Base-by-base conservation (phyloP, 2,888 invertebrate genomes). In the Phalera bucephala region DNA sequence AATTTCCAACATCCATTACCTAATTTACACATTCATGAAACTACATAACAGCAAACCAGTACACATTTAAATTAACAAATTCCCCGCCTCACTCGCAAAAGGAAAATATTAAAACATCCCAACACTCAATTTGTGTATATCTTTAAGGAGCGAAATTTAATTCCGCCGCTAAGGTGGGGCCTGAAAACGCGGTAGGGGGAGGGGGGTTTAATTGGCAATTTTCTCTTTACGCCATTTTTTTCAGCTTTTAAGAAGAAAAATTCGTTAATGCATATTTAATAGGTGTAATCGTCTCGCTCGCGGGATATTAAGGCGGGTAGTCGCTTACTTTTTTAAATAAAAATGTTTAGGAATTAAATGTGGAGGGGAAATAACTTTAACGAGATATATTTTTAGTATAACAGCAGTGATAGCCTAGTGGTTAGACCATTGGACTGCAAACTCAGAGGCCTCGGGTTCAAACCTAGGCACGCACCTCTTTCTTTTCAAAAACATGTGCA, bases 221-320 rank as follows among this genome's bases (percentile, higher is more conserved):
- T 89, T 87, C 86, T 79, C 76, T 80, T 89, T 85, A 84, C 85
- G 82, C 82, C 85, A 74, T 84, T 87, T 86, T n/a, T 80, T 86
- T 80, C 78, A 80, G 85, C 85, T 86, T 87, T 84, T 87, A 83
- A 88, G 71, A 67, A 85, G 86, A 80, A 88, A 87, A 89, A 87
- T 87, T 86, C 88, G 88, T 88, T 89, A 89, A 84, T 89, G 87
- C 85, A 89, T 88, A 89, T 87, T 89, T 89, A 87, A 89, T 87
- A 80, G 86, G 64, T 45, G 59, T 88, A 88, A 88, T 87, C 86
- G 84, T 70, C 80, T 73, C 80, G 80, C 70, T 71, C 74, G 68
- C 55, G 58, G 63, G 48, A 64, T 64, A 68, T 72, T 68, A 69
- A 50, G 51, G 44, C 40, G 41, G 55, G 57, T 56, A 62, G 60